Base-by-base conservation (phyloP, 2,113 vertebrate species). In the Cathartes aura region DNA sequence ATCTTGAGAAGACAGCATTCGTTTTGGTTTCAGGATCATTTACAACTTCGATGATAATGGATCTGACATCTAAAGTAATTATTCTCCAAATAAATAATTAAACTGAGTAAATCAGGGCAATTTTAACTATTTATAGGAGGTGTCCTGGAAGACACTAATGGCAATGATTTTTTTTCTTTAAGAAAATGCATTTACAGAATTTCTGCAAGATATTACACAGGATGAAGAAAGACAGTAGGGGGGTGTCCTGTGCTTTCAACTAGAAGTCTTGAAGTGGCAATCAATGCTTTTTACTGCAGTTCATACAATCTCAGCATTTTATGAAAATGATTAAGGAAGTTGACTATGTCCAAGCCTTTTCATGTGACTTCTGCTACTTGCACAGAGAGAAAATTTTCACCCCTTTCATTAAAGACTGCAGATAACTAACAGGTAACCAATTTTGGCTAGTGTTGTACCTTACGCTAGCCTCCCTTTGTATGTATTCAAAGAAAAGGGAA, bases 71-170 rank as follows among this genome's bases (percentile, higher is more conserved):
- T 93, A 50, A 91, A 80, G 63, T 93, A 93, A 95, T 95, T 95
- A 87, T 94, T 87, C 73, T 73, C 40, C 87, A 85, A 94, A 95
- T 96, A 95, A 95, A 87, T 96, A 86, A 95, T 91, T 97, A 92
- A 95, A 90, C n/a, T 52, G 67, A 70, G 36, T 66, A 82, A 93
- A 62, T 53, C 83, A 96, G 70, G 23, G n/a, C 8, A 81, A 29
- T 96, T 96, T 89, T 96, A 94, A 90, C 71, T 80, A 47, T 96
- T 97, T 95, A 93, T 90, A 64, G 87, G 24, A 90, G 29, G 22
- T 94, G 56, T 95, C 63, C 52, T 24, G 22, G 75, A 95, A 90
- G 67, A 87, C 67, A 62, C 16, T 87, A 93, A 60, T 74, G 52
- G 19, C 67, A 90, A 87, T 62, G 58, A 76, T 38, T 73, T 87